Evolutionary conservation across 2,113 vertebrate species (phyloP), one percentile per base, ranked within the genome.

Genomic region (Lophura nycthemera): DNA sequence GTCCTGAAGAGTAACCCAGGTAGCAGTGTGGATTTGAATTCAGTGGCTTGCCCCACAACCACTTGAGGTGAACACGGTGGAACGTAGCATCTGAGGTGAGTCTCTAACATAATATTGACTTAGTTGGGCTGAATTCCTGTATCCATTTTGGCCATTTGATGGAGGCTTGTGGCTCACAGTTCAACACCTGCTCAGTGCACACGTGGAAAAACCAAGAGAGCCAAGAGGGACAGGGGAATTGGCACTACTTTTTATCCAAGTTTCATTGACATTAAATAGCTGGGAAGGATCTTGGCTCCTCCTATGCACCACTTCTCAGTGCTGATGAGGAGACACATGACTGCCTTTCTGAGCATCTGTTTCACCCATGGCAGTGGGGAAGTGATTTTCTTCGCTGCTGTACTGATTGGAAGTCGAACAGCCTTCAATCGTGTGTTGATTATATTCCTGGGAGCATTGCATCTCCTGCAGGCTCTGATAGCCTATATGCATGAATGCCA

Each of bases 361-460:
- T 95, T 89, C 82, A 48, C 29, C 65, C 2, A 0, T 82, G 71
- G 76, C 48, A 43, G 25, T 61, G 63, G 81, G 78, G 54, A 87
- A 95, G 48, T 79, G 83, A 95, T 96, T 95, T 95, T 93, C 73
- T 73, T 89, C 54, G 2, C 66, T 84, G 86, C 74, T 80, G 72
- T 74, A 30, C 75, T 93, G 87, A 80, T 15, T 92, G 92, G 91
- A 83, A 87, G 75, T 66, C 4, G 18, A 93, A 48, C 65, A 81
- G 73, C 61, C 48, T 83, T 66, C 91, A 92, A 11, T 47, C 71
- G 75, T 80, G 29, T 10, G 60, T 83, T 92, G 87, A 90, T 95
- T 67, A 24, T 71, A 38, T 83, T 79, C 67, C 5, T 63, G 56
- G 81, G 91, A 88, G 81, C 75, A 63, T 1, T 1, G 56, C 74